Evolutionary conservation across 1,140 invertebrate species (phyloP).

Genomic region (Harpegnathos saltator): DNA sequence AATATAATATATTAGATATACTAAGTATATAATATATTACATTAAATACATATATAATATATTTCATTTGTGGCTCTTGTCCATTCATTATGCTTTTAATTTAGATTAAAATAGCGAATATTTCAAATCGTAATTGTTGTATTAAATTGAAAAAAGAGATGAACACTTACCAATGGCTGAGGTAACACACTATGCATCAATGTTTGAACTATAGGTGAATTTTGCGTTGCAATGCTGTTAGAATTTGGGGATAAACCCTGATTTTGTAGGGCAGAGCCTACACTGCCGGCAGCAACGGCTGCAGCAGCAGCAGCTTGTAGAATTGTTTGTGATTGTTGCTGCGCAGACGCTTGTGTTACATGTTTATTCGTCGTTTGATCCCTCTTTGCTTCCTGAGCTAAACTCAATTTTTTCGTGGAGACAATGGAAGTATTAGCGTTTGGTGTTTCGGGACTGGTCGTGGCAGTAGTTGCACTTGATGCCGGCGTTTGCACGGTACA

Average conservation of each 20-base stretch:
- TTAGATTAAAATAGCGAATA: constrained; percentile 6
- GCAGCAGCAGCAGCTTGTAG: constrained; percentile 71
- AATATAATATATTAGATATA: too few species aligned
- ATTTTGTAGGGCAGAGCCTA: constrained; percentile 72
- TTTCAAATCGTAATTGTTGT: neutral
- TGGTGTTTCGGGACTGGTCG: constrained; percentile 81
- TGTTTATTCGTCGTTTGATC: constrained; percentile 77
- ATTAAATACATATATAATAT: too few species aligned
- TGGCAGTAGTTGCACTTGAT: constrained; percentile 78
- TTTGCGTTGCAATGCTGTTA: constrained; percentile 81
- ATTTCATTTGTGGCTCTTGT: too few species aligned
- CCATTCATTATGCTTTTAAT: too few species aligned
- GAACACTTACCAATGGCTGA: constrained; percentile 82
- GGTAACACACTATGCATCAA: constrained; percentile 85
- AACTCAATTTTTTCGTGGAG: constrained; percentile 77
- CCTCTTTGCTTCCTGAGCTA: constrained; percentile 79
- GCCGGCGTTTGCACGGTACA: constrained; percentile 76
- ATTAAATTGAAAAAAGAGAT: constrained; percentile 15
- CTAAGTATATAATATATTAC: too few species aligned
- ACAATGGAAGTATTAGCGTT: constrained; percentile 73
- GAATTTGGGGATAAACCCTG: constrained; percentile 81
- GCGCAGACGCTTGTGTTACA: constrained; percentile 68
- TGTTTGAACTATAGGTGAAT: constrained; percentile 82
- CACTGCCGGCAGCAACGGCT: constrained; percentile 69
- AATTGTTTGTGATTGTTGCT: constrained; percentile 70